Percentiles rank a stretch among this genome's conserved stretches.
Conservation (phyloP, 2,797 vertebrate genomes). For the Macropodus opercularis region DNA sequence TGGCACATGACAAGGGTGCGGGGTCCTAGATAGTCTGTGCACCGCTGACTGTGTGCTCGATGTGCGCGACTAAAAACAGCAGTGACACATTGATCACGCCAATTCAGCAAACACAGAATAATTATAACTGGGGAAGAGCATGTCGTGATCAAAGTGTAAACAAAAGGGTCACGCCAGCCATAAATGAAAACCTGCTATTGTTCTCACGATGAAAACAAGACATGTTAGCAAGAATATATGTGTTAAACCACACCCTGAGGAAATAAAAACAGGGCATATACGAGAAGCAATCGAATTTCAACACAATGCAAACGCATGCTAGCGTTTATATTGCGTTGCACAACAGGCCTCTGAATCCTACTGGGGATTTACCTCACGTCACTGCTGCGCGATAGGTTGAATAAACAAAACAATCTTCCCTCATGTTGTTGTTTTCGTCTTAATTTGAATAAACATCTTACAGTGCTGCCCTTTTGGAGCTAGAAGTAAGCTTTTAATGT, state of each 20-base stretch:
- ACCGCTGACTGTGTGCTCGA: conserved; percentile 8
- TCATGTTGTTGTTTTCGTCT: conserved; percentile 31
- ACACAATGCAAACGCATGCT: conserved; percentile 16
- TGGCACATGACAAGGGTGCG: conserved; percentile 27
- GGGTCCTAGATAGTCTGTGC: conserved; percentile 20
- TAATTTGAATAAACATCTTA: conserved; percentile 32
- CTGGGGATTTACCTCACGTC: conserved; percentile 33
- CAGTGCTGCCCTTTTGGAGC: conserved; percentile 39
- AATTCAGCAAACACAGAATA: conserved; percentile 26
- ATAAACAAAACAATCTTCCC: conserved; percentile 47
- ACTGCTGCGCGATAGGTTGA: conserved; percentile 33
- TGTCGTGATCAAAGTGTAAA: conserved; percentile 41
- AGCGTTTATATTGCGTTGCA: conserved; percentile 33
- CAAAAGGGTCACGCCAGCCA: conserved; percentile 24
- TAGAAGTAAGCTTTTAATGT: conserved; percentile 61
- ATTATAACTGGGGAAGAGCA: conserved; percentile 28
- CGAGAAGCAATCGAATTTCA: conserved; percentile 4
- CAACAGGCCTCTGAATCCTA: conserved; percentile 14
- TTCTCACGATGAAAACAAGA: conserved; percentile 17
- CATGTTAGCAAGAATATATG: conserved; percentile 1
- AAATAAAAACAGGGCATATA: conserved; percentile 28
- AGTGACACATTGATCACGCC: conserved; percentile 30
- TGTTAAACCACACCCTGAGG: background rate
- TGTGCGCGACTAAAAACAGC: conserved; percentile 23
- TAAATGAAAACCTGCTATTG: conserved; percentile 22